Evolutionary conservation across 2,888 invertebrate species (phyloP).

Genomic region (Caenorhabditis sp.): DNA sequence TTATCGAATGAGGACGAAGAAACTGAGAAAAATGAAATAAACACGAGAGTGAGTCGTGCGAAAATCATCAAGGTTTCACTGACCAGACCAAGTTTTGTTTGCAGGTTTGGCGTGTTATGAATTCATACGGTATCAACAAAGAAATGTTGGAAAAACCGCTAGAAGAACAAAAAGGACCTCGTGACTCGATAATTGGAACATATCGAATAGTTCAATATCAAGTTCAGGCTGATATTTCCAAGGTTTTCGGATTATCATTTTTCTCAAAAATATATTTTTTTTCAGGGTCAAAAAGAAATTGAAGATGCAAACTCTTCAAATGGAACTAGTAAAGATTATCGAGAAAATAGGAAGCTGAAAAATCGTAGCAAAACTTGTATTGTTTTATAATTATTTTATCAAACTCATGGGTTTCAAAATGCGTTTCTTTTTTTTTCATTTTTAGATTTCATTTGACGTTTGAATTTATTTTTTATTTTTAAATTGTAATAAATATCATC

Average conservation of each 20-base stretch:
- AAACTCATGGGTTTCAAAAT: not conserved
- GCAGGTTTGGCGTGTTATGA: conserved; percentile 47
- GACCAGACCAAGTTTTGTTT: too few species aligned
- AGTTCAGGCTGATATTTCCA: conserved; percentile 57
- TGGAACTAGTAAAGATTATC: conserved; percentile 18
- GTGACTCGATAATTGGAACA: conserved; percentile 79
- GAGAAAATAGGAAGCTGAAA: conserved; percentile 34
- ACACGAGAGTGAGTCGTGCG: conserved; percentile 41
- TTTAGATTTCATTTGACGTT: not conserved
- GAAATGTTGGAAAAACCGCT: conserved; percentile 76
- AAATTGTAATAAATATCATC: not conserved
- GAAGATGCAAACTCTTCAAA: conserved; percentile 6
- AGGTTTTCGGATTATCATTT: conserved; percentile 37
- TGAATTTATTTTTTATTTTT: not conserved
- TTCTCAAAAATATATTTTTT: conserved; percentile 2
- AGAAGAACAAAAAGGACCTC: conserved; percentile 75
- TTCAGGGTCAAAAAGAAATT: conserved; percentile 14
- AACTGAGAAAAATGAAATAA: conserved; percentile 50
- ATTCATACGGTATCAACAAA: conserved; percentile 75
- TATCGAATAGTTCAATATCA: conserved; percentile 78
- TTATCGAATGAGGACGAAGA: conserved; percentile 66
- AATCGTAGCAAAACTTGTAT: conserved; percentile 60
- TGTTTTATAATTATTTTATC: conserved; percentile 48
- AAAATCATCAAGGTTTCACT: too few species aligned
- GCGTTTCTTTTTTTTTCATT: conserved; percentile 5